Conservation (phyloP, 2,113 vertebrate species). For the Circaetus cinerascens region DNA sequence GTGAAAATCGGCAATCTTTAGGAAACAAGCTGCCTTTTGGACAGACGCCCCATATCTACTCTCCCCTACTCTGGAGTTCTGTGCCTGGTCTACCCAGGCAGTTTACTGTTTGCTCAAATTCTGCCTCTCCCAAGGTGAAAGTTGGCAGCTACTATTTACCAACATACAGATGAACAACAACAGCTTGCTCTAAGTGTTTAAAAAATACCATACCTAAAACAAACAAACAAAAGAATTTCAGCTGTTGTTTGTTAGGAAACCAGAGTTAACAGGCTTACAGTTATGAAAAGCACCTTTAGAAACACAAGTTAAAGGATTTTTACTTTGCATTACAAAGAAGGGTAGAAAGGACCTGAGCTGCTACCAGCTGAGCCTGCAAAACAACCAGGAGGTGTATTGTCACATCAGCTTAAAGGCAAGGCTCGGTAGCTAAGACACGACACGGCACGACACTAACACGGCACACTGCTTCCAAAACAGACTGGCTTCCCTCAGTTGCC, state of each 20-base stretch:
- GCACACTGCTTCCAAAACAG: neutral
- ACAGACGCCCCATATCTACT: neutral
- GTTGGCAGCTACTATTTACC: neutral
- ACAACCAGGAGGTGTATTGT: neutral
- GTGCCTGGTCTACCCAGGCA: neutral
- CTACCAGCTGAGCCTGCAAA: neutral
- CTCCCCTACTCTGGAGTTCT: accelerated
- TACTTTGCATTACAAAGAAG: neutral
- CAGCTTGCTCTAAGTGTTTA: neutral
- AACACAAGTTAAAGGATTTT: neutral
- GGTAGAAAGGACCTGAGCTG: neutral
- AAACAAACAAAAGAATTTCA: constrained; percentile 44
- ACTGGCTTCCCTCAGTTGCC: neutral
- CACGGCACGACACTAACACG: accelerated
- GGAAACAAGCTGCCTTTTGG: neutral
- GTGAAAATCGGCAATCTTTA: neutral
- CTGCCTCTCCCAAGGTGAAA: neutral
- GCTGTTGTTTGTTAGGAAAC: constrained; percentile 38
- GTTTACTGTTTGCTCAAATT: neutral
- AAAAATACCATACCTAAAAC: neutral
- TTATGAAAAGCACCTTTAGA: constrained; percentile 5
- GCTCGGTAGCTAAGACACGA: accelerated
- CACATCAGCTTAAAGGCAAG: neutral
- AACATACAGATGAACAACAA: neutral
- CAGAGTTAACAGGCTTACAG: neutral